Percentiles rank a stretch among this genome's conserved stretches.
phyloP scores from a whole-genome alignment of 2,797 vertebrate genomes.

The Hydrolagus colliei region DNA sequence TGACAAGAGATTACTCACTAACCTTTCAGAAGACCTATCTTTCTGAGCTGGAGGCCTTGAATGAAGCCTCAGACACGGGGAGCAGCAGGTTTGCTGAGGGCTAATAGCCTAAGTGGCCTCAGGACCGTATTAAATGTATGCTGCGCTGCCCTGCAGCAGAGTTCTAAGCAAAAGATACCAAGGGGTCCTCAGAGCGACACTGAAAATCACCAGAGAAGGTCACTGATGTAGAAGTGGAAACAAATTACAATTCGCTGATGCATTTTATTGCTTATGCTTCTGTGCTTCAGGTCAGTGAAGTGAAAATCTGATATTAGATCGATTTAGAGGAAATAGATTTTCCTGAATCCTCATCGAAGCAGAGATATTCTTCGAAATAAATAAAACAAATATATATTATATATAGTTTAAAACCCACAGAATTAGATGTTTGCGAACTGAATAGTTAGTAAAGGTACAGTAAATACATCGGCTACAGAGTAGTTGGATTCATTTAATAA shows the following conservation, averaged over 20 bases:
- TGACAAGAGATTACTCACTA: too few species aligned
- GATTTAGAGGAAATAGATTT: conserved; percentile 5
- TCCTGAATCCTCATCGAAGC: not conserved
- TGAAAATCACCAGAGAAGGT: not conserved
- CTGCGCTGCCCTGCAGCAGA: not conserved
- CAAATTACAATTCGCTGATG: not conserved
- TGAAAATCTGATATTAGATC: conserved; percentile 12
- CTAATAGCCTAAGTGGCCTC: too few species aligned
- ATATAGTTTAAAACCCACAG: too few species aligned
- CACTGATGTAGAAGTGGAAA: not conserved
- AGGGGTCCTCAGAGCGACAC: not conserved
- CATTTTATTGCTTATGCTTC: not conserved
- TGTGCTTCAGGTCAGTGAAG: not conserved
- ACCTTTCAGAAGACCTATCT: too few species aligned
- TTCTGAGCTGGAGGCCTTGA: too few species aligned
- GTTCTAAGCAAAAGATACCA: not conserved
- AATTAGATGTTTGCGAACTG: not conserved
- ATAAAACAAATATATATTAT: not conserved
- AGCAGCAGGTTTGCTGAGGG: too few species aligned
- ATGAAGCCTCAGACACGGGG: too few species aligned
- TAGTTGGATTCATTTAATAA: not conserved
- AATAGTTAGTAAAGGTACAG: not conserved
- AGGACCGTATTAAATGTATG: too few species aligned
- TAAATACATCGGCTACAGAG: not conserved
- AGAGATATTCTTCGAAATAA: not conserved